phyloP scores from a whole-genome alignment of 2,888 invertebrate genomes.

The Amphipyra tragopoginis region DNA sequence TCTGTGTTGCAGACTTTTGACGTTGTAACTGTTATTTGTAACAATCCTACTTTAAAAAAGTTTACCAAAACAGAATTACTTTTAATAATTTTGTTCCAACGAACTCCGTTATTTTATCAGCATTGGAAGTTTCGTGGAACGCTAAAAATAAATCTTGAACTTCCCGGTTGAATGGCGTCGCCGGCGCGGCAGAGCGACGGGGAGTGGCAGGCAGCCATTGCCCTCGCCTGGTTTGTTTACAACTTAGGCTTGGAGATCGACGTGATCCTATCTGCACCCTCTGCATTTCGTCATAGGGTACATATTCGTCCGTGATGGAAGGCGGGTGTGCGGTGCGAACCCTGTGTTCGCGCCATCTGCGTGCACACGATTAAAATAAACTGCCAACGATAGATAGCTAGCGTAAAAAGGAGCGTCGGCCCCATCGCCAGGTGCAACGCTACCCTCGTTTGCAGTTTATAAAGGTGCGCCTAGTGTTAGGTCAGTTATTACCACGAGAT shows the following conservation, averaged over 20 bases:
- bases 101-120: conserved; percentile 63
- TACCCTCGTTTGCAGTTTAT: conserved; percentile 68
- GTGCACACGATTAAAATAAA: conserved; percentile 86
- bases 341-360: conserved; percentile 87
- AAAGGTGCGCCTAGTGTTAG: conserved; percentile 81
- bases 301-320: conserved; percentile 66
- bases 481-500: conserved; percentile 80
- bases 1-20: no score
- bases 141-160: conserved; percentile 89
- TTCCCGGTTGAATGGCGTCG: conserved; percentile 90
- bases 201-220: conserved; percentile 88
- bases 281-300: conserved; percentile 72
- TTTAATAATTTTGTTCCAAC: conserved; percentile 30
- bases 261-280: conserved; percentile 77
- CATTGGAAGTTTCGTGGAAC: conserved; percentile 77
- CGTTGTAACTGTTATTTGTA: neutral
- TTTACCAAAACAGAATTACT: neutral
- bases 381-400: conserved; percentile 81
- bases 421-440: conserved; percentile 81
- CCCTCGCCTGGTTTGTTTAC: conserved; percentile 89
- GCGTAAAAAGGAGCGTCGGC: conserved; percentile 77
- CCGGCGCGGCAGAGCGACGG: conserved; percentile 76
- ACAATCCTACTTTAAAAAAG: neutral
- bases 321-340: conserved; percentile 62
- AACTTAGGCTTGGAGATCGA: conserved; percentile 73